phyloP scores from a whole-genome alignment of 30 jellyfish, hydroid and myxozoan species.

The Cassiopea andromeda region DNA sequence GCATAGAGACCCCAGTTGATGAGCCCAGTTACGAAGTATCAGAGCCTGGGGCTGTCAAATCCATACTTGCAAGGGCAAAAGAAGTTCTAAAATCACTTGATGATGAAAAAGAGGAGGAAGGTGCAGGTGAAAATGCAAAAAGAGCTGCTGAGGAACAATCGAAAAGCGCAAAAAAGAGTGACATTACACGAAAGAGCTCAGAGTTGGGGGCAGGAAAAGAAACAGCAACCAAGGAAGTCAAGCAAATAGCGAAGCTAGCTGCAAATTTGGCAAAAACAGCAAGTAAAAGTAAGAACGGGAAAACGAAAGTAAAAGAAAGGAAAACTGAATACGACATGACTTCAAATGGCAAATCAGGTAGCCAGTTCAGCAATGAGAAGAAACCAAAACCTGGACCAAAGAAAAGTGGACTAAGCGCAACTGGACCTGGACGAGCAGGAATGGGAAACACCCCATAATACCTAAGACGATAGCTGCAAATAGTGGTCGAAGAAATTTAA shows the following conservation, averaged over 20 bases:
- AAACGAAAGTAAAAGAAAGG: constrained; percentile 17
- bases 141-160: constrained; percentile 12
- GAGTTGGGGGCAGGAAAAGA: constrained; percentile 33
- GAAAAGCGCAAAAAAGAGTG: constrained; percentile 77
- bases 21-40: constrained; percentile 78
- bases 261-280: constrained; percentile 85
- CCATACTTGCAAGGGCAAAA: constrained; percentile 96
- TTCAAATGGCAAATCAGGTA: background rate
- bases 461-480: background rate
- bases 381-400: constrained; percentile 89
- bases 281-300: constrained; percentile 25
- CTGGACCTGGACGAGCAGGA: constrained; percentile 96
- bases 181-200: constrained; percentile 63
- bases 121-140: background rate
- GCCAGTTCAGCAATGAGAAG: constrained; percentile 44
- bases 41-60: constrained; percentile 91
- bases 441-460: constrained; percentile 91
- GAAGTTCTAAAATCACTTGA: constrained; percentile 96
- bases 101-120: constrained; percentile 63
- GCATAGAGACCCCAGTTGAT: constrained; percentile 72
- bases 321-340: constrained; percentile 4
- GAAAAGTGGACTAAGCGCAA: constrained; percentile 76
- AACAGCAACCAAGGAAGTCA: constrained; percentile 71
- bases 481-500: no score
- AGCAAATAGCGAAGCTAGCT: constrained; percentile 92